These are phyloP conservation scores for Hemitrygon akajei DNA, from an alignment of 2,797 vertebrate genomes.

Conservation along the genomic window DNA sequence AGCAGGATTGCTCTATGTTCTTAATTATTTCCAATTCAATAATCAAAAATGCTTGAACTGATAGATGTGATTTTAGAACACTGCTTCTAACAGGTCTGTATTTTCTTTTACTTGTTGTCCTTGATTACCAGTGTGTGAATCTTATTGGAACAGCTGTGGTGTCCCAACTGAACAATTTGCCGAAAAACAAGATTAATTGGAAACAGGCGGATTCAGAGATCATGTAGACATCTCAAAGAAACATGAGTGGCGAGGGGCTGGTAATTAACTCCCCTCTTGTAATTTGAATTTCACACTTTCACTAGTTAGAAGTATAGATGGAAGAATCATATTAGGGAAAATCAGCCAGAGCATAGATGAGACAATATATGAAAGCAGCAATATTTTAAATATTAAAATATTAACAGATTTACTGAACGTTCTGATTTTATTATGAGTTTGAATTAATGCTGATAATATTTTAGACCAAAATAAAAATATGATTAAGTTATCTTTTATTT, in stretches of 20 bases:
- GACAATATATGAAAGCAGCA: background rate
- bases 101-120: background rate
- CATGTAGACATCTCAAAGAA: conserved; percentile 1
- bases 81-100: background rate
- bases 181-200: conserved; percentile 6
- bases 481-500: too few species aligned
- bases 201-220: conserved; percentile 1
- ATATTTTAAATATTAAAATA: background rate
- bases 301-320: background rate
- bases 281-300: conserved; percentile 24
- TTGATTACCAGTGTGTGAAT: background rate
- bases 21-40: background rate
- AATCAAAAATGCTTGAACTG: background rate
- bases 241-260: background rate
- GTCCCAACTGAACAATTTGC: conserved; percentile 20
- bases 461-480: background rate
- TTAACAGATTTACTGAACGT: background rate
- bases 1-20: too few species aligned
- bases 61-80: background rate
- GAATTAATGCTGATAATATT: background rate
- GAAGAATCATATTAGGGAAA: background rate
- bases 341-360: background rate
- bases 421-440: background rate
- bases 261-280: background rate
- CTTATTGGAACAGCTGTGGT: background rate